These are phyloP conservation scores for Hiodon tergisus DNA, from an alignment of 2,113 vertebrate genomes.

Conservation along the genomic window DNA sequence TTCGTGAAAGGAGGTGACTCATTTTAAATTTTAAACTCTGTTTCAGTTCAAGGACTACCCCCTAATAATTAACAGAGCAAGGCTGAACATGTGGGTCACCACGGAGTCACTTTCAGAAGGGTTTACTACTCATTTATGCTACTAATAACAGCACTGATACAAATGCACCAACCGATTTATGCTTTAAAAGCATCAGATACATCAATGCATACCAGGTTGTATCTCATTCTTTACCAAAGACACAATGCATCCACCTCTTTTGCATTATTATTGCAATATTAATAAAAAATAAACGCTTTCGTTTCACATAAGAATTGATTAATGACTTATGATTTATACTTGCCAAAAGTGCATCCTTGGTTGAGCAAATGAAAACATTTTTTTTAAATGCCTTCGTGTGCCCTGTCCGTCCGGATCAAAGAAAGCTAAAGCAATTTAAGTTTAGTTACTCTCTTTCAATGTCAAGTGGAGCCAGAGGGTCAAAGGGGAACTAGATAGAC, in stretches of 20 bases:
- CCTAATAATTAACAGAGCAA: conserved; percentile 42
- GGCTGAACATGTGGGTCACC: conserved; percentile 23
- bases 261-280: neutral
- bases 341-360: conserved; percentile 1
- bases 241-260: neutral
- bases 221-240: neutral
- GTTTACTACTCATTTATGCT: neutral
- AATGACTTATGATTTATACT: conserved; percentile 24
- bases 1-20: no score
- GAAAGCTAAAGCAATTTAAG: conserved; percentile 11
- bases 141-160: neutral
- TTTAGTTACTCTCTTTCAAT: conserved; percentile 8
- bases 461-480: conserved; percentile 10
- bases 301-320: no score
- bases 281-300: neutral
- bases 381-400: neutral
- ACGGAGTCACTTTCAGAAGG: conserved; percentile 10
- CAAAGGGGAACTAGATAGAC: conserved; percentile 17
- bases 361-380: neutral
- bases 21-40: neutral
- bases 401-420: conserved; percentile 25
- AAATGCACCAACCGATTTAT: neutral
- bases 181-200: neutral
- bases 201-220: neutral
- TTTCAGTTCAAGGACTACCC: conserved; percentile 34